A percentile compares a stretch with the other conserved stretches of the same genome.
Evolutionary conservation across 2,888 invertebrate genomes (phyloP).

Genomic region (Coremacera marginata): DNA sequence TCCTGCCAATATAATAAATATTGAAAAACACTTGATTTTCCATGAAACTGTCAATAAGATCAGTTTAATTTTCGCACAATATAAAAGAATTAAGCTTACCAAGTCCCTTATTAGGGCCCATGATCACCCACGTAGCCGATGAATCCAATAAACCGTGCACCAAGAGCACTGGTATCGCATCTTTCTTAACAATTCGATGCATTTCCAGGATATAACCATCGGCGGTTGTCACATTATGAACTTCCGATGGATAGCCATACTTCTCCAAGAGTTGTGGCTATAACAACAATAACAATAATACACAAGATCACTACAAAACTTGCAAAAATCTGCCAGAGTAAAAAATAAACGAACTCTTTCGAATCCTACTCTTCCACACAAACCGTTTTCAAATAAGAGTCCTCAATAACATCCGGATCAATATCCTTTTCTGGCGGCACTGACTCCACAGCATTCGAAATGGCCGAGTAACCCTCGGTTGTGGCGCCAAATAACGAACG

Average conservation of each 20-base stretch:
- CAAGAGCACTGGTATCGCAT: constrained; percentile 72
- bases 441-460: neutral
- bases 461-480: constrained; percentile 22
- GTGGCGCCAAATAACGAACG: constrained; percentile 33
- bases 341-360: constrained; percentile 1
- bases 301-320: neutral
- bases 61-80: neutral
- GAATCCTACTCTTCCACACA: neutral
- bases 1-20: neutral
- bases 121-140: constrained; percentile 81
- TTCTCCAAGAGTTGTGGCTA: constrained; percentile 73
- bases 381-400: constrained; percentile 61
- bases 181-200: constrained; percentile 78
- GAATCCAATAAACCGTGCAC: constrained; percentile 81
- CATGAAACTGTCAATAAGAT: neutral
- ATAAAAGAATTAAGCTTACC: constrained; percentile 69
- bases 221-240: constrained; percentile 75
- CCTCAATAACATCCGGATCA: constrained; percentile 62
- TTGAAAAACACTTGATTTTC: neutral
- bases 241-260: constrained; percentile 76
- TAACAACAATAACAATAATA: constrained; percentile 15
- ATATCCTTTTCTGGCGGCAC: constrained; percentile 36
- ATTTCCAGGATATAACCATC: constrained; percentile 85
- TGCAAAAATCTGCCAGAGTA: neutral
- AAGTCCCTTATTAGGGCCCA: constrained; percentile 77